Conservation (phyloP, 30 jellyfish, hydroid and myxozoan species). For the Turritopsis rubra region DNA sequence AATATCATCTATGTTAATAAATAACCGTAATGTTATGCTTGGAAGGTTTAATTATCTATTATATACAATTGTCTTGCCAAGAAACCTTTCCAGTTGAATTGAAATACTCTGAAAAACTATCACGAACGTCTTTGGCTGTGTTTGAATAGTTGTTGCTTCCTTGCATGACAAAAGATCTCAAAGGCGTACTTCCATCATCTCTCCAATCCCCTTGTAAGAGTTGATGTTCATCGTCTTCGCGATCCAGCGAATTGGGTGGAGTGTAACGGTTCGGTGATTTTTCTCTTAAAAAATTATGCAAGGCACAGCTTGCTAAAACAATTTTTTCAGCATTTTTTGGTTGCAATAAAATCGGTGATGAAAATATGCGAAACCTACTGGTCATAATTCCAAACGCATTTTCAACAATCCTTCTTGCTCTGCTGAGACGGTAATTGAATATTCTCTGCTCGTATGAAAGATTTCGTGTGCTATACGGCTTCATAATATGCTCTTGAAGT, state of each 20-base stretch:
- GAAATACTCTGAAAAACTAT: too few species aligned
- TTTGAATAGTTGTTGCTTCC: too few species aligned
- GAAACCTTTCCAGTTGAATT: too few species aligned
- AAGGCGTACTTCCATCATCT: neutral
- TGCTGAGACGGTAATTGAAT: conserved; percentile 3
- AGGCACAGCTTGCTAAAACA: neutral
- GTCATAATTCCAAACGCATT: neutral
- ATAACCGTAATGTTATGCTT: too few species aligned
- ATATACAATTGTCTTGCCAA: too few species aligned
- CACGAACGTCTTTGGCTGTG: too few species aligned
- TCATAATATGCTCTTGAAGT: conserved; percentile 16
- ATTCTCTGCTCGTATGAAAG: neutral
- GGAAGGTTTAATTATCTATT: too few species aligned
- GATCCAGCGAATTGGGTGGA: neutral
- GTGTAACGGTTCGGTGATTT: neutral
- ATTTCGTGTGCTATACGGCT: conserved; percentile 12
- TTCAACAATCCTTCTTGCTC: neutral
- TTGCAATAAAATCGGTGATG: neutral
- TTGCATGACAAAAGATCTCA: neutral
- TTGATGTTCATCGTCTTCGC: too few species aligned
- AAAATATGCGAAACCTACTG: neutral
- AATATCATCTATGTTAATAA: too few species aligned
- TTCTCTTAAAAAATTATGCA: neutral
- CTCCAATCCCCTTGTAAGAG: neutral
- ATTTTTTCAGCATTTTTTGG: neutral